Evolutionary conservation across 2,797 vertebrate species (phyloP), one percentile per base, ranked within the genome.

Genomic region (Apodemus agrarius): DNA sequence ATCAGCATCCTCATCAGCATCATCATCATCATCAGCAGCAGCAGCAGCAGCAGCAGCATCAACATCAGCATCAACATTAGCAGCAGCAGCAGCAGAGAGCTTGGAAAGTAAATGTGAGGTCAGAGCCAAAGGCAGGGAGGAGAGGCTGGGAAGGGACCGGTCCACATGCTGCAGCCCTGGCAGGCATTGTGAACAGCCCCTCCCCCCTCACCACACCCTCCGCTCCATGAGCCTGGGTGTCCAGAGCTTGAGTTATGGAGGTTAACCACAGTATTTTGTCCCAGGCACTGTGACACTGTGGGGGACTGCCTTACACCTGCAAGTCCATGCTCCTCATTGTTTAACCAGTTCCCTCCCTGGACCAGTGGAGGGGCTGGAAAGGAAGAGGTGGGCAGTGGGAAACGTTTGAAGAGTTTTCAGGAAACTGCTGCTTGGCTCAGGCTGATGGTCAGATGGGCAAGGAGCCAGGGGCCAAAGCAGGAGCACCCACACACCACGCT

Each of bases 391-490:
- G 54, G 17, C 46, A 14, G 0, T 9, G 10, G 84, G 29, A 69
- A 34, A 90, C 75, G 16, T 95, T 65, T 29, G 61, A 81, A 75
- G 61, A 94, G 52, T 90, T 93, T 72, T 96, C 54, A 93, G 76
- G 80, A 79, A 94, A 57, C 34, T 63, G 34, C 37, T 24, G 14
- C 1, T 21, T 92, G 37, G 22, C 46, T 24, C 0, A 13, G 7
- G n/a, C 22, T 91, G n/a, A n/a, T 43, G 75, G 40, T 91, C 89
- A 46, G 79, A 83, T 7, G 29, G 54, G 74, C 61, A 65, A 57
- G 17, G 61, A 87, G 40, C 52, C 57, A 74, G 74, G 31, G 7
- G 21, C 10, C 67, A 49, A 7, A 7, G 21, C 40, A 26, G 31
- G 19, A 90, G 54, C 72, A 40, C 74, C 54, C 13, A 7, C 29